A percentile compares a stretch with the other conserved stretches of the same genome.
These are phyloP conservation scores for Micromesistius poutassou DNA, from an alignment of 2,797 vertebrate genomes.

Conservation along the genomic window DNA sequence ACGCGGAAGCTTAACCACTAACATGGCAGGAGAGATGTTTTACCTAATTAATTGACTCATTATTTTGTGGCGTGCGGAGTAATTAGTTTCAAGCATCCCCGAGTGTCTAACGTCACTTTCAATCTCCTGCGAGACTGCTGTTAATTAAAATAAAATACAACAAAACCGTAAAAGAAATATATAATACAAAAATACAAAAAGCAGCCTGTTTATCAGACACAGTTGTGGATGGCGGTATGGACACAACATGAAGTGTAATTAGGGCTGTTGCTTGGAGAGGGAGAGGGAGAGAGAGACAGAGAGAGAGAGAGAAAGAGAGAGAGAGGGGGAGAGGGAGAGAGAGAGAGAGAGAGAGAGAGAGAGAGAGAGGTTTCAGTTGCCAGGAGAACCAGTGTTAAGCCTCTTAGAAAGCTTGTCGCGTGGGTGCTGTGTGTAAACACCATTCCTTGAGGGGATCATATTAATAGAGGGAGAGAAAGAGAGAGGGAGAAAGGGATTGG, in stretches of 20 bases:
- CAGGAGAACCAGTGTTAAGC: constrained; percentile 40
- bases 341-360: constrained; percentile 22
- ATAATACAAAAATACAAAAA: constrained; percentile 35
- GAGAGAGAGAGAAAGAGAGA: constrained; percentile 29
- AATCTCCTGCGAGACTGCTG: constrained; percentile 39
- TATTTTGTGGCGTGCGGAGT: constrained; percentile 19
- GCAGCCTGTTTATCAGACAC: constrained; percentile 50
- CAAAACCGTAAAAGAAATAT: constrained; percentile 8
- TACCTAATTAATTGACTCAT: constrained; percentile 31
- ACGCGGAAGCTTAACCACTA: background rate
- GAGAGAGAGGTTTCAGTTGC: constrained; percentile 27
- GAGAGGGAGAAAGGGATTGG: too few species aligned
- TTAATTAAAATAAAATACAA: constrained; percentile 50
- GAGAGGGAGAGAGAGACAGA: constrained; percentile 28
- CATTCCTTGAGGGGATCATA: constrained; percentile 30
- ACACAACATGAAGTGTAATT: constrained; percentile 56
- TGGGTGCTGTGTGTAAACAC: constrained; percentile 41
- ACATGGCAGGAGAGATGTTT: constrained; percentile 26
- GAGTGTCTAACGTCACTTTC: constrained; percentile 46
- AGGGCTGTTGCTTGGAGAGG: constrained; percentile 39
- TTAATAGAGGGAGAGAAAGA: background rate
- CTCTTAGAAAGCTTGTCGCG: constrained; percentile 37
- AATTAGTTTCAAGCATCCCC: constrained; percentile 33
- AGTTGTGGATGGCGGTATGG: constrained; percentile 29
- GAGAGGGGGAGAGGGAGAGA: constrained; percentile 35